Conservation (phyloP, 2,797 vertebrate species). For the Gymnoscopelus microlampas region DNA sequence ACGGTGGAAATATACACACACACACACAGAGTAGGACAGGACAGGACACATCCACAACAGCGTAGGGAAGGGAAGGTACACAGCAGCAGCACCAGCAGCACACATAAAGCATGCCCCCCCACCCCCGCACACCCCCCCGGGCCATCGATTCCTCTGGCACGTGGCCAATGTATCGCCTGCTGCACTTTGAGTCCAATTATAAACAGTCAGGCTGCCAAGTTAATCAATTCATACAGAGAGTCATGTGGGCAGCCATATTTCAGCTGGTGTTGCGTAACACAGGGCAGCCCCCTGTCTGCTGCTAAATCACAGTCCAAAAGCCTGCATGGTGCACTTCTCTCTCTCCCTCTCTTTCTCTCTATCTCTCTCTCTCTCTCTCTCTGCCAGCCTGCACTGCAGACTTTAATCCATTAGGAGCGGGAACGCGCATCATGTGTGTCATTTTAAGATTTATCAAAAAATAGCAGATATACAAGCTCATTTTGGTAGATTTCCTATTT, state of each 20-base stretch:
- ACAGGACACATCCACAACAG: no score
- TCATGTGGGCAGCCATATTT: slow-evolving; percentile 64
- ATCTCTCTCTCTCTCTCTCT: not conserved
- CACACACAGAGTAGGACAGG: no score
- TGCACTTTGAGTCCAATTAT: slow-evolving; percentile 69
- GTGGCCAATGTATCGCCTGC: slow-evolving; percentile 44
- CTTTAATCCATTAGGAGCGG: no score
- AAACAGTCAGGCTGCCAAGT: slow-evolving; percentile 55
- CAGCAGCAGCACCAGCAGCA: not conserved
- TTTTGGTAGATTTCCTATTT: no score
- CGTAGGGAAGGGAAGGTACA: no score
- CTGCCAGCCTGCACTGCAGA: slow-evolving; percentile 49
- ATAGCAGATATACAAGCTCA: no score
- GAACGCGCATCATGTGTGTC: no score
- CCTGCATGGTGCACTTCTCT: slow-evolving; percentile 6
- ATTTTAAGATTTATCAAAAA: no score
- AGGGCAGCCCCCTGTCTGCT: slow-evolving; percentile 19
- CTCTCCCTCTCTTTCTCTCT: not conserved
- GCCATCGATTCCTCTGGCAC: slow-evolving; percentile 69
- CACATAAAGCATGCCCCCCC: slow-evolving; percentile 18
- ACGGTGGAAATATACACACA: not conserved
- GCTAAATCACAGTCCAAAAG: slow-evolving; percentile 51
- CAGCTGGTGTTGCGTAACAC: slow-evolving; percentile 69
- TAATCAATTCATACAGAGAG: slow-evolving; percentile 73
- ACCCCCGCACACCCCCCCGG: no score